Conservation (phyloP, 2,888 invertebrate genomes). For the Dynastes grantii region DNA sequence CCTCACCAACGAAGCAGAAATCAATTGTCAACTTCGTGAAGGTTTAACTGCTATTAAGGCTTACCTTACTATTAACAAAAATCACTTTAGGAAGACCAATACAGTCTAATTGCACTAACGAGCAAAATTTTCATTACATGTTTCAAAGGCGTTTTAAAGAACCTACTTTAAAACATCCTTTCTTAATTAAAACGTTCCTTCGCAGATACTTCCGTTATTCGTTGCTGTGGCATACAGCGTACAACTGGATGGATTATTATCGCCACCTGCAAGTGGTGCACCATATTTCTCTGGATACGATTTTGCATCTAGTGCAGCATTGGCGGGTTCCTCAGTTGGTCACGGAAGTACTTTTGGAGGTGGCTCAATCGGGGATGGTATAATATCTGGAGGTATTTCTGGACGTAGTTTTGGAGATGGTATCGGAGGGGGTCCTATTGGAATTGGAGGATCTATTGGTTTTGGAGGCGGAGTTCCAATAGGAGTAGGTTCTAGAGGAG, state of each 20-base stretch:
- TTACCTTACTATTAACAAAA: too few species aligned
- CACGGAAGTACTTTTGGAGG: neutral
- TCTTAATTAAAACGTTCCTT: neutral
- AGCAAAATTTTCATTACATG: too few species aligned
- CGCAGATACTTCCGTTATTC: conserved; percentile 35
- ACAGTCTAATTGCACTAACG: too few species aligned
- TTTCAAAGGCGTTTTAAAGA: too few species aligned
- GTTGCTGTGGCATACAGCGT: conserved; percentile 30
- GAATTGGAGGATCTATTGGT: neutral
- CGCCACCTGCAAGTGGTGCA: conserved; percentile 38
- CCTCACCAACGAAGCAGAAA: too few species aligned
- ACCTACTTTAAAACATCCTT: too few species aligned
- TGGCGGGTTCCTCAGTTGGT: neutral
- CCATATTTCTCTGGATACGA: conserved; percentile 38
- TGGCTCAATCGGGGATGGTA: neutral
- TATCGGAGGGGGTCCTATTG: conserved; percentile 16
- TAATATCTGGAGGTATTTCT: neutral
- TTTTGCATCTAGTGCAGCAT: conserved; percentile 19
- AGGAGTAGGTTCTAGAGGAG: conserved; percentile 40
- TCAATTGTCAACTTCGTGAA: too few species aligned
- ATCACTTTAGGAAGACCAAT: too few species aligned
- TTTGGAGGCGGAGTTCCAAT: neutral
- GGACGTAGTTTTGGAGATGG: neutral
- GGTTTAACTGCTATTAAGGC: too few species aligned
- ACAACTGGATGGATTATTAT: conserved; percentile 37